phyloP scores from a whole-genome alignment of 1,140 invertebrate species.

The Drosophila micromelanica region DNA sequence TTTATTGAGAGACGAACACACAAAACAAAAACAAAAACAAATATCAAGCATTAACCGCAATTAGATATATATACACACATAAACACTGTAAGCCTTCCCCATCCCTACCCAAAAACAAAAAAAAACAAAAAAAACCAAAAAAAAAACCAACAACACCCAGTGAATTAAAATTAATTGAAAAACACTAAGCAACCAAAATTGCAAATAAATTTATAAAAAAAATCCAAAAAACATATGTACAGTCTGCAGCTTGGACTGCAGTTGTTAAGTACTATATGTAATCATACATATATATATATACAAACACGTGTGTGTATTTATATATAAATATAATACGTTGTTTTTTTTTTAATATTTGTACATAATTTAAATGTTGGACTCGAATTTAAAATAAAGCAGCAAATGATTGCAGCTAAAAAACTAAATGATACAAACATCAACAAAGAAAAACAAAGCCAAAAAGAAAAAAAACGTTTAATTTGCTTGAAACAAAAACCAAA shows the following conservation, averaged over 20 bases:
- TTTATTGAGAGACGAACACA: conserved; percentile 57
- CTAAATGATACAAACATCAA: conserved; percentile 41
- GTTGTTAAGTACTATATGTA: conserved; percentile 62
- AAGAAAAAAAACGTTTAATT: conserved; percentile 28
- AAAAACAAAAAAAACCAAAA: not conserved
- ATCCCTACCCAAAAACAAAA: conserved; percentile 2
- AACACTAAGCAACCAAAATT: conserved; percentile 24
- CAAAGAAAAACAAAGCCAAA: conserved; percentile 40
- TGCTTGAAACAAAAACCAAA: conserved; percentile 45
- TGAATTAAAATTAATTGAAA: conserved; percentile 59
- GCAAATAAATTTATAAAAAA: conserved; percentile 31
- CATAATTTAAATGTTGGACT: conserved; percentile 80
- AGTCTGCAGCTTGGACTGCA: conserved; percentile 60
- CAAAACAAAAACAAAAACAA: conserved; percentile 24
- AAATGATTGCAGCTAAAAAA: conserved; percentile 49
- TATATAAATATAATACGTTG: conserved; percentile 31
- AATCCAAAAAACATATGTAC: conserved; percentile 26
- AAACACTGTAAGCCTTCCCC: conserved; percentile 27
- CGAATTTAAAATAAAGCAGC: conserved; percentile 72
- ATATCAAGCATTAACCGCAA: conserved; percentile 31
- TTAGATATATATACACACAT: conserved; percentile 20
- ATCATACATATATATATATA: conserved; percentile 30
- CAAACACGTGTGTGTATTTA: conserved; percentile 8
- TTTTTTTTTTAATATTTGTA: conserved; percentile 75
- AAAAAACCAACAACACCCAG: conserved; percentile 29